Percentiles rank a stretch among this genome's conserved stretches.
Evolutionary conservation across 2,797 vertebrate species (phyloP).

Genomic region (Sebastes diploproa): DNA sequence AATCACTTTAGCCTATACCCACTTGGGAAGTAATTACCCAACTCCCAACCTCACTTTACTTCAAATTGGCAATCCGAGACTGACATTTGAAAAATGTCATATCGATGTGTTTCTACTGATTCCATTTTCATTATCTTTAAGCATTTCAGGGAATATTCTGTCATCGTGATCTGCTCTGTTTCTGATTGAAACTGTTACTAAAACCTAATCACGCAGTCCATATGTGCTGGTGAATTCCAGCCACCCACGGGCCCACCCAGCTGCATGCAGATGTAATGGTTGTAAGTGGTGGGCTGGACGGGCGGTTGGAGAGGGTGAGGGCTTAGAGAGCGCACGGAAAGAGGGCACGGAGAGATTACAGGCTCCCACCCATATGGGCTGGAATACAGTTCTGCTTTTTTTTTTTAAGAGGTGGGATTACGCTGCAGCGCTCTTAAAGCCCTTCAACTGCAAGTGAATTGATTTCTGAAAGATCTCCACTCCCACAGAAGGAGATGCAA

Average conservation of each 20-base stretch:
- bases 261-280: conserved; percentile 71
- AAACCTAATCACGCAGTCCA: conserved; percentile 30
- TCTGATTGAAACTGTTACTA: conserved; percentile 3
- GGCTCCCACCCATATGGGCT: conserved; percentile 71
- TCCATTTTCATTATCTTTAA: conserved; percentile 3
- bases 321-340: conserved; percentile 76
- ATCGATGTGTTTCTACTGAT: neutral
- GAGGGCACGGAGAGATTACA: conserved; percentile 83
- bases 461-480: conserved; percentile 59
- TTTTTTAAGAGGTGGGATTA: conserved; percentile 68
- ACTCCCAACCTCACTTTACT: conserved; percentile 3
- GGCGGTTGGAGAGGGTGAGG: conserved; percentile 44
- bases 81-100: neutral
- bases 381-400: conserved; percentile 61
- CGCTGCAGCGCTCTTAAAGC: conserved; percentile 48
- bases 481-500: conserved; percentile 22
- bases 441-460: conserved; percentile 50
- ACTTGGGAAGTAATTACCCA: conserved; percentile 31
- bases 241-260: conserved; percentile 37
- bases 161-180: neutral
- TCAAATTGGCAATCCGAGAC: neutral
- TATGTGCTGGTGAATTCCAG: conserved; percentile 40
- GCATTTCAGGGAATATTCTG: neutral
- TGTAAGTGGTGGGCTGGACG: conserved; percentile 50
- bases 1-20: neutral